Percentiles rank a stretch among this genome's conserved stretches.
These are phyloP conservation scores for Craseonycteris thonglongyai DNA, from an alignment of 2,113 vertebrate genomes.

Conservation along the genomic window DNA sequence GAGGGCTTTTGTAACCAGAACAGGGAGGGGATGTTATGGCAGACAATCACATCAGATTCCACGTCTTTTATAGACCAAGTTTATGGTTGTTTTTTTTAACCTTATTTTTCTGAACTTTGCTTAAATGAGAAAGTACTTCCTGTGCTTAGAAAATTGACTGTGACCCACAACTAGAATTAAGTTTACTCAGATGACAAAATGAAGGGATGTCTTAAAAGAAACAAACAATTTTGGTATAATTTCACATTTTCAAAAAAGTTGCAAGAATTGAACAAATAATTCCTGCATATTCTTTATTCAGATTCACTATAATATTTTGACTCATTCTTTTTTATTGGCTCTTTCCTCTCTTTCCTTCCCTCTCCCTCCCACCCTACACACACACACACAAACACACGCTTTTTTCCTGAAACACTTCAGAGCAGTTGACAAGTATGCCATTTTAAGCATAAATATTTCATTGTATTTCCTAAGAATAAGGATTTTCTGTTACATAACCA, in stretches of 20 bases:
- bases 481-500: constrained; percentile 16
- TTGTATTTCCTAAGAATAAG: background rate
- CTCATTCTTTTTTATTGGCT: background rate
- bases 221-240: background rate
- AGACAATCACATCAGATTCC: background rate
- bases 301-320: background rate
- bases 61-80: background rate
- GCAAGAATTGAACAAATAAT: background rate
- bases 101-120: background rate
- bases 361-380: too few species aligned
- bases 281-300: background rate
- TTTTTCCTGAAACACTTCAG: background rate
- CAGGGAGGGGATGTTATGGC: background rate
- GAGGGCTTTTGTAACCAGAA: background rate
- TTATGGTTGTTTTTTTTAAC: background rate
- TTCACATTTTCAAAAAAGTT: constrained; percentile 1
- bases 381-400: background rate
- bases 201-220: background rate
- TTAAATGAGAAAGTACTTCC: background rate
- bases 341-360: background rate
- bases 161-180: constrained; percentile 6
- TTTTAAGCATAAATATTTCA: background rate
- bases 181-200: background rate
- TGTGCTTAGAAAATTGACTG: background rate
- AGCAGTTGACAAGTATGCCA: background rate